Base-by-base conservation (phyloP, 2,888 invertebrate genomes). In the Phengaris alcon region DNA sequence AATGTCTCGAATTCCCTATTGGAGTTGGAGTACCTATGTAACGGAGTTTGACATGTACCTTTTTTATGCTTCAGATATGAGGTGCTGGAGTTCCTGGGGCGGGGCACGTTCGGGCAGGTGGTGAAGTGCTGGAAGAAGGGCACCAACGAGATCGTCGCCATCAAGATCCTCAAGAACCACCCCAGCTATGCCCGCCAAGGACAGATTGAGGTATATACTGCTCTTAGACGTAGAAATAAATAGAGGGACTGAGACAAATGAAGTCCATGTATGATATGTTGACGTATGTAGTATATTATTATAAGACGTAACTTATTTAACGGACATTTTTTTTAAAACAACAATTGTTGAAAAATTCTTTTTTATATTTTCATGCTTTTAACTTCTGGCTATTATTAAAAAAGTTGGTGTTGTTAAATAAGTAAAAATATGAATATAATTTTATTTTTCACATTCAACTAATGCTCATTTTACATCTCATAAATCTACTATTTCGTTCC, bases 41-140 rank as follows among this genome's bases (percentile, higher is more conserved):
- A 35, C 35, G 4, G 35, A 35, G 35, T 35, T 35, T 35, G 35
- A 35, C 35, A 3, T 48, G 48, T 48, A 8, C 1, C n/a, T 59
- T 9, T n/a, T 35, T 35, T 9, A 6, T 51, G 51, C 80, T 81
- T 0, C 82, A 93, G 93, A 90, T 94, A 92, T 85, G 95, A 99
- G 95, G 99, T 99, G 86, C 95, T 99, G 90, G 99, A 99, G 94
- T 99, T 99, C 94, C 96, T 99, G 87, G 99, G 99, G 82, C 97
- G 99, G 83, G 99, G 99, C 85, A 99, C 99, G 82, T 99, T 99
- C 94, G 99, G 99, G 81, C 95, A 98, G 95, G 99, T 99, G 87
- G 99, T 99, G 87, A 99, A 99, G 94, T 99, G 99, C 94, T 99
- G 99, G 99, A 99, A 99, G 94, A 99, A 99, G 90, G 99, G 99